Base-by-base conservation (phyloP, 2,797 vertebrate genomes). In the Oreochromis grahami region DNA sequence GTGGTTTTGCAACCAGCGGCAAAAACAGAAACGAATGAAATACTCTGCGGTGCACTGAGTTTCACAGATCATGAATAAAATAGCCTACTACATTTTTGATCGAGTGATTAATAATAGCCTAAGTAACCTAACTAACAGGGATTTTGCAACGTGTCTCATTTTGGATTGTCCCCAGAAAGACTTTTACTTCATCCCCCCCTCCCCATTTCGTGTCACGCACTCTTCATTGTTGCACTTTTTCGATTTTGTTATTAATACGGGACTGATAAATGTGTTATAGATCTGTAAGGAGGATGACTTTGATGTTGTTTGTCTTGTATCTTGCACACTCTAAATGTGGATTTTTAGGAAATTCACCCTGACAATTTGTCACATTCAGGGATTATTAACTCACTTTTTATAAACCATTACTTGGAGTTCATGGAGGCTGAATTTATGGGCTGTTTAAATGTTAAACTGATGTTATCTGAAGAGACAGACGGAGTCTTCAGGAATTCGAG, bases 21-120 rank as follows among this genome's bases (percentile, higher is more conserved):
- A 98, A 92, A 98, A 98, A 95, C 98, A 98, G 95, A 98, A 98
- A 94, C 95, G 98, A 92, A 98, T 98, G 98, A 98, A 98, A 92
- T 98, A 98, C 92, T 98, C 98, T 1, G 98, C 97, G 43, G 96
- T 96, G 86, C 98, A 98, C 94, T 98, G 97, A 97, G 55, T 82
- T 92, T 83, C 76, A 85, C 86, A 68, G 88, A 77, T 92, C 91
- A 92, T 90, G 86, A 93, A 93, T 90, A 89, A 91, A 90, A 94
- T 78, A 94, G 87, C 89, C 91, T 92, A 84, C 87, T 92, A 86
- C 90, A 93, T 92, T 94, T 94, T 92, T 92, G 92, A 92, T 93
- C 92, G 90, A 91, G 91, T 92, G 92, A 95, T 94, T 93, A 93
- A 94, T 94, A 94, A 93, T 91, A 93, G 79, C 85, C 91, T 29